Conservation (phyloP, 2,888 invertebrate genomes). For the Melinaea marsaeus region DNA sequence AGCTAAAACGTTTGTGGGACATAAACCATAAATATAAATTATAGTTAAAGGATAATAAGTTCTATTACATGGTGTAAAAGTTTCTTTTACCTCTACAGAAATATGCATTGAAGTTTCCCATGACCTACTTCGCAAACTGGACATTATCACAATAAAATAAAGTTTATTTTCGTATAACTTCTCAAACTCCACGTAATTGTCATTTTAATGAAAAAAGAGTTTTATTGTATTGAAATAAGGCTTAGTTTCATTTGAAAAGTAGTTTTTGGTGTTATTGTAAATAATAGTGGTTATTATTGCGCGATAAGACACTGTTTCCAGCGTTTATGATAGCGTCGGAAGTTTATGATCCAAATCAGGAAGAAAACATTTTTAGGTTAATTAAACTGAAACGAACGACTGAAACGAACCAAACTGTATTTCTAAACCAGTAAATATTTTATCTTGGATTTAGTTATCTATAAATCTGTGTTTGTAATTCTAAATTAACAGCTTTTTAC, state of each 20-base stretch:
- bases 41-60: neutral
- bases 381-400: too few species aligned
- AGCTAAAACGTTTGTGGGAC: neutral
- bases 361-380: neutral
- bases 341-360: neutral
- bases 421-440: too few species aligned
- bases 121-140: neutral
- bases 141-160: neutral
- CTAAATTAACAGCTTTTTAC: too few species aligned
- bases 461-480: too few species aligned
- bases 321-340: neutral
- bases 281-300: neutral
- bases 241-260: neutral
- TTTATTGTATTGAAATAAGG: neutral
- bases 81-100: constrained; percentile 1
- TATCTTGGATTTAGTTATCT: too few species aligned
- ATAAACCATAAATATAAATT: neutral
- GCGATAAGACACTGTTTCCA: neutral
- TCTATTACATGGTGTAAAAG: neutral
- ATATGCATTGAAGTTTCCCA: neutral
- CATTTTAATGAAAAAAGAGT: constrained; percentile 2
- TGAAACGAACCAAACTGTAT: too few species aligned
- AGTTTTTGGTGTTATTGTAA: neutral
- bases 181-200: neutral
- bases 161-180: neutral